Evolutionary conservation across 2,888 invertebrate species (phyloP).

Genomic region (Marronus borbonicus): DNA sequence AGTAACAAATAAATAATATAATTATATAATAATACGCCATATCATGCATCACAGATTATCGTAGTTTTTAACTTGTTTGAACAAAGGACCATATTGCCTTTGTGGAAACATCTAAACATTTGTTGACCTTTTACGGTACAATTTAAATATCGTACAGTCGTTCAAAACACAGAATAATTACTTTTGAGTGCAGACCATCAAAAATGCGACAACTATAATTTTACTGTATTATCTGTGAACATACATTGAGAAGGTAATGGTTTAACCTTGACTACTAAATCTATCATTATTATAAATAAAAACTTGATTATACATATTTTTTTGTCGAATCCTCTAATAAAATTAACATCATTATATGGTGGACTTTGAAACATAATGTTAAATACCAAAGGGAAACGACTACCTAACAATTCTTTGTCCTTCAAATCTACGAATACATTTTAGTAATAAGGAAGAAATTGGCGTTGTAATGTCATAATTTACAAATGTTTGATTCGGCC

Average conservation of each 20-base stretch:
- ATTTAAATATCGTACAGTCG: no score
- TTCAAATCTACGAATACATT: no score
- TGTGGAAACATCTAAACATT: no score
- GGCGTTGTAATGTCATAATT: no score
- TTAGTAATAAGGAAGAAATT: no score
- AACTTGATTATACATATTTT: constrained; percentile 4
- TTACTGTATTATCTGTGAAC: neutral
- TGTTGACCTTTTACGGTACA: no score
- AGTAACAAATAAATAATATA: no score
- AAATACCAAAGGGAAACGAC: constrained; percentile 1
- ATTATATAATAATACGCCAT: no score
- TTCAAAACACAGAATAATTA: neutral
- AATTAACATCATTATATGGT: neutral
- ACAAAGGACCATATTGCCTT: no score
- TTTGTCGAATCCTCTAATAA: neutral
- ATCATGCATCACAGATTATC: no score
- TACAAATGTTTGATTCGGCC: no score
- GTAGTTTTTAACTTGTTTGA: no score
- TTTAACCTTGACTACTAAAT: constrained; percentile 11
- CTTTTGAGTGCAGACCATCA: neutral
- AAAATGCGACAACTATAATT: neutral
- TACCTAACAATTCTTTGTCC: neutral
- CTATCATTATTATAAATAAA: neutral
- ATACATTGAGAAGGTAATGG: constrained; percentile 23
- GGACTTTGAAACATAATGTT: neutral